These are phyloP conservation scores for Pionites leucogaster DNA, from an alignment of 2,113 vertebrate genomes.

Conservation along the genomic window DNA sequence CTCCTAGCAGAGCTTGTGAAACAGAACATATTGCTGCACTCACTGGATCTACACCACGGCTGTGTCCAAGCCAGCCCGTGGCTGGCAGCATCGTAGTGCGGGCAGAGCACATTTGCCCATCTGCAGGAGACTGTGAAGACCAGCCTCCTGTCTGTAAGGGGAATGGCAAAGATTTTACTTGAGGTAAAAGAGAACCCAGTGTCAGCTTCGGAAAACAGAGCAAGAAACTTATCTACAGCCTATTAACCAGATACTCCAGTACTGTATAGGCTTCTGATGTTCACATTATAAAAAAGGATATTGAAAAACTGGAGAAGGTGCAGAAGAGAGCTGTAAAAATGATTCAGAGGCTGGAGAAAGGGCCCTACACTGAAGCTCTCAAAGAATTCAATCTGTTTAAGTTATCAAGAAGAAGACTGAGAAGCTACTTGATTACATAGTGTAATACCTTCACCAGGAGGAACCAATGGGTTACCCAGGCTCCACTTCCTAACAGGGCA, in stretches of 20 bases:
- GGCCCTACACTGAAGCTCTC: neutral
- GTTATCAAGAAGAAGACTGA: conserved; percentile 48
- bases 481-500: neutral
- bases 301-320: conserved; percentile 68
- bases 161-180: neutral
- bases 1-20: neutral
- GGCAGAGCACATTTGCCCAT: neutral
- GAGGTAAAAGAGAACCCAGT: neutral
- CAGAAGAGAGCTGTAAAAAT: conserved; percentile 41
- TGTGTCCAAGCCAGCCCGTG: neutral
- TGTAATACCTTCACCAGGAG: conserved; percentile 20
- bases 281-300: conserved; percentile 45
- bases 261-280: neutral
- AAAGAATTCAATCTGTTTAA: conserved; percentile 57
- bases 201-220: neutral
- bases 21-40: neutral
- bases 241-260: neutral
- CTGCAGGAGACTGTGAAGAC: rapidly evolving
- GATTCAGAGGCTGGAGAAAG: conserved; percentile 54
- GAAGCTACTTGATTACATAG: neutral
- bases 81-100: neutral
- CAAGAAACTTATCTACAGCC: neutral
- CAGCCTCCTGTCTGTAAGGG: neutral
- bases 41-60: rapidly evolving
- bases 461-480: neutral